Base-by-base conservation (phyloP, 1,140 invertebrate species). In the Zaprionus taronus region DNA sequence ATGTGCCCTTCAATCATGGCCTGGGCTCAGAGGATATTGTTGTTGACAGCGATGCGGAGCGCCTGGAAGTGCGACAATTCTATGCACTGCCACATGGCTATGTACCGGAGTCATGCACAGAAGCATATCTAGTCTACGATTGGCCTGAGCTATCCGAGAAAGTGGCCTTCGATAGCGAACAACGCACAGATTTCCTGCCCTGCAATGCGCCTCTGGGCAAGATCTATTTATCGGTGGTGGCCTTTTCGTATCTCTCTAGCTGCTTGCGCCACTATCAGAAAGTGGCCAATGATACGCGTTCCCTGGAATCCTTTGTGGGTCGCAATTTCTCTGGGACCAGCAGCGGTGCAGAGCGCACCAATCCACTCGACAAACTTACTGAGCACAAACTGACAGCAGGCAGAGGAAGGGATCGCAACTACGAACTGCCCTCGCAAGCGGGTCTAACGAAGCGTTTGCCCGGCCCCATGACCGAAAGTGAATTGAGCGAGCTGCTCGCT, bases 111-210 rank as follows among this genome's bases (percentile, higher is more conserved):
- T 97, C 97, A 4, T 94, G 95, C 70, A 96, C 96, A 55, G 95
- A 96, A 93, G 94, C 98, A 28, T 94, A 96, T 72, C 93, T 99
- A 4, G 96, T 96, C 87, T 96, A 96, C n/a, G 96, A 96, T 9
- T 99, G 98, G 98, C 96, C 96, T 3, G 94, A 96, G 91, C 93
- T 99, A 56, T 95, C 96, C 4, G 98, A 99, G 91, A 96, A 97
- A 92, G 95, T 97, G 34, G 95, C 99, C 31, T 95, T 98, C 1
- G 98, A 99, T 89, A 97, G 96, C 77, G 96, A 97, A 90, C 95
- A 95, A 66, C 97, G 97, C 91, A 96, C 96, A 44, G 97, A 99
- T 93, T 96, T 99, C 80, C 96, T 98, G 89, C 97, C 98, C 11
- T 93, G 96, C 26, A 95, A 96, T 82, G 98, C 98, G 26, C 96